These are phyloP conservation scores for Ophiothrix spiculata DNA, from an alignment of 35 echinoderm and acorn worm species.

Conservation along the genomic window DNA sequence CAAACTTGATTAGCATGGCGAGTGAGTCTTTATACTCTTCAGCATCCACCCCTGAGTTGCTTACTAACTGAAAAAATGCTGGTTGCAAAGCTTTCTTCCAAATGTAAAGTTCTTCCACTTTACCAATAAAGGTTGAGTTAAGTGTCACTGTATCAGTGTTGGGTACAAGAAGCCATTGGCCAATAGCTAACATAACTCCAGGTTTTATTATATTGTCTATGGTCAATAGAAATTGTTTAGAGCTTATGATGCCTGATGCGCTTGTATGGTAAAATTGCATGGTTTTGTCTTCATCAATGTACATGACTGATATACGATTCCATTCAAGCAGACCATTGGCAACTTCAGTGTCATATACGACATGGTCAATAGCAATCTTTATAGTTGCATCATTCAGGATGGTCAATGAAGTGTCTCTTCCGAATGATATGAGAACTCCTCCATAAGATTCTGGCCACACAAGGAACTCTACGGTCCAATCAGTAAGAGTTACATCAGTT, in stretches of 20 bases:
- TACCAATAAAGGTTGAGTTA: slow-evolving; percentile 50
- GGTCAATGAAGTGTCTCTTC: slow-evolving; percentile 58
- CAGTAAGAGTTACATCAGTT: slow-evolving; percentile 16
- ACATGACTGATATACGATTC: slow-evolving; percentile 55
- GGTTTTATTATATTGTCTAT: not conserved
- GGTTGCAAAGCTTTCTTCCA: slow-evolving; percentile 64
- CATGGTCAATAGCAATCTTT: slow-evolving; percentile 18
- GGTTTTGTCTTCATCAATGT: slow-evolving; percentile 13
- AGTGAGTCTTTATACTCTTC: slow-evolving; percentile 3
- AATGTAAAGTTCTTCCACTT: slow-evolving; percentile 73
- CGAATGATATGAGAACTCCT: slow-evolving; percentile 69
- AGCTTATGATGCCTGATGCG: slow-evolving; percentile 26
- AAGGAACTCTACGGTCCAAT: slow-evolving; percentile 66
- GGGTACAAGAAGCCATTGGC: slow-evolving; percentile 64
- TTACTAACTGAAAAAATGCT: slow-evolving; percentile 55
- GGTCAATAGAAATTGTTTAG: slow-evolving; percentile 4
- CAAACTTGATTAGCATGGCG: slow-evolving; percentile 59
- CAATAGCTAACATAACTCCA: slow-evolving; percentile 59
- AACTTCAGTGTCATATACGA: slow-evolving; percentile 63
- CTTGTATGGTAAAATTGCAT: slow-evolving; percentile 47
- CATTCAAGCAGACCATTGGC: slow-evolving; percentile 40
- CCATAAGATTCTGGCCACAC: slow-evolving; percentile 26
- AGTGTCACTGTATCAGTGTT: slow-evolving; percentile 24
- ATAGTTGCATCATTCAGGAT: slow-evolving; percentile 49
- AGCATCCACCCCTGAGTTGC: slow-evolving; percentile 35